Conservation (phyloP, 2,888 invertebrate genomes). For the Clepsis dumicolana region DNA sequence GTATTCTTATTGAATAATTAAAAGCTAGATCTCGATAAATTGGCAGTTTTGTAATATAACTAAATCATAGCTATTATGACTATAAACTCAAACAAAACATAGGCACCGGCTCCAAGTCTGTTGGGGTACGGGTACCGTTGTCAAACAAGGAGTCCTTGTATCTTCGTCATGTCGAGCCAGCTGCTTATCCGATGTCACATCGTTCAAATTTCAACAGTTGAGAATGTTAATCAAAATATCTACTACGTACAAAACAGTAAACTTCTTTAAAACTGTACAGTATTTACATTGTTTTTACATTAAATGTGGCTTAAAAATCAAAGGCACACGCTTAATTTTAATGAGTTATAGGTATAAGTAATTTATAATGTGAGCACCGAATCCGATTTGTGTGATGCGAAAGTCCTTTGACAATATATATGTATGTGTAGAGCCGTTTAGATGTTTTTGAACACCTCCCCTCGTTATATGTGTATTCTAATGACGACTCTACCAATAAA, state of each 20-base stretch:
- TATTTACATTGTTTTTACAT: no score
- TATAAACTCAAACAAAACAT: background rate
- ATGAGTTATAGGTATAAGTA: no score
- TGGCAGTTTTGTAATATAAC: background rate
- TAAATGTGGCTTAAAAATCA: no score
- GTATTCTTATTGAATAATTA: background rate
- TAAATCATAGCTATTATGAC: background rate
- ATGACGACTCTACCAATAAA: no score
- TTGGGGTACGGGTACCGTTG: conserved; percentile 1
- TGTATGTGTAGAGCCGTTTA: no score
- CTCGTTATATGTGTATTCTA: no score
- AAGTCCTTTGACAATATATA: no score
- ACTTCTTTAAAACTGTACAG: no score
- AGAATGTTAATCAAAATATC: background rate
- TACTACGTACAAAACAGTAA: background rate
- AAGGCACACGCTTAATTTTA: no score
- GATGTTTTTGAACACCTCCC: no score
- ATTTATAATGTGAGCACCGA: no score
- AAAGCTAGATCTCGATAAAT: background rate
- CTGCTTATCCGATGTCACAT: background rate
- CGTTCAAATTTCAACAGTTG: background rate
- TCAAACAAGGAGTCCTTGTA: conserved; percentile 1
- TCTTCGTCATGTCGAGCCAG: conserved; percentile 3
- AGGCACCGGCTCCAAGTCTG: background rate
- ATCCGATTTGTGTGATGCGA: no score